Conservation (phyloP, 2,797 vertebrate species). For the Leuciscus waleckii region DNA sequence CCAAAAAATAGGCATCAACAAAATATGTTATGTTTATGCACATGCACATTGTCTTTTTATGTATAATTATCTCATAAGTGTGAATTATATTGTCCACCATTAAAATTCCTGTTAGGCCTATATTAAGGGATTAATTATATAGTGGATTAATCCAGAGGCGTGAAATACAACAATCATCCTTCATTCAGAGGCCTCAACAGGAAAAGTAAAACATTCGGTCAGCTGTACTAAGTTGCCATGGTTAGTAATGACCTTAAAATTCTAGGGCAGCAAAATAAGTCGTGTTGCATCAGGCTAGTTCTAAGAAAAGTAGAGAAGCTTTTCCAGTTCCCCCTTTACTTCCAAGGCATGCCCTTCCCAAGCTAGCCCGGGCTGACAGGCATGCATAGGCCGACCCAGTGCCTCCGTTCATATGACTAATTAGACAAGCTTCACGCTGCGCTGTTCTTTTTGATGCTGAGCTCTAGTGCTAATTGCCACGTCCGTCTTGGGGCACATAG, state of each 20-base stretch:
- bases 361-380: conserved; percentile 70
- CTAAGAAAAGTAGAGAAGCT: conserved; percentile 32
- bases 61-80: neutral
- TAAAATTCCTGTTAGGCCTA: conserved; percentile 5
- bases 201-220: conserved; percentile 3
- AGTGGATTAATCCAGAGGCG: conserved; percentile 23
- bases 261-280: conserved; percentile 31
- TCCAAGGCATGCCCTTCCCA: conserved; percentile 47
- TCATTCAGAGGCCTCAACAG: conserved; percentile 30
- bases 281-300: conserved; percentile 25
- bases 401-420: conserved; percentile 98
- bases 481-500: conserved; percentile 80
- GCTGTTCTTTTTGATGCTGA: conserved; percentile 93
- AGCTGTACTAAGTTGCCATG: conserved; percentile 46
- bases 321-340: conserved; percentile 24
- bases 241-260: conserved; percentile 50
- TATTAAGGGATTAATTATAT: conserved; percentile 24
- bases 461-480: conserved; percentile 90
- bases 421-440: conserved; percentile 94
- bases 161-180: conserved; percentile 39
- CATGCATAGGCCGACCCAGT: conserved; percentile 82
- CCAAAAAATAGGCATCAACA: neutral
- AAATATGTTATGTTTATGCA: neutral
- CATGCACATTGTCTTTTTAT: neutral
- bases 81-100: neutral